These are phyloP conservation scores for Dascyllus trimaculatus DNA, from an alignment of 2,113 vertebrate genomes.

Conservation along the genomic window DNA sequence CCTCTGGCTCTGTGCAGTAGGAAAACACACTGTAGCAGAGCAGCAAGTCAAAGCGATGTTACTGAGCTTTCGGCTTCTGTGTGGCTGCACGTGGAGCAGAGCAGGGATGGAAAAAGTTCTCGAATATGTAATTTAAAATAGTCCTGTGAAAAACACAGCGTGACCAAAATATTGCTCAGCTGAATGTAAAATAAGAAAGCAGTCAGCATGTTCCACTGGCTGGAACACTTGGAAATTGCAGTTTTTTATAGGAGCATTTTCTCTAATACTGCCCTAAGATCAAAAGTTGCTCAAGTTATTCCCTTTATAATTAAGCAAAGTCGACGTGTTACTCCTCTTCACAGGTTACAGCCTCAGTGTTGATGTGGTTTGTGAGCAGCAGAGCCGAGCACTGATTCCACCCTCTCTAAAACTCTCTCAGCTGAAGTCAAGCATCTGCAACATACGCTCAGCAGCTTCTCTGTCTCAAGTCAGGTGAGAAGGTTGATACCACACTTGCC, in stretches of 20 bases:
- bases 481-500: no score
- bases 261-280: not conserved
- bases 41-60: not conserved
- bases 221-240: not conserved
- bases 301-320: not conserved
- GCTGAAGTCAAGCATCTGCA: not conserved
- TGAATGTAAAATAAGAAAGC: not conserved
- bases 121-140: not conserved
- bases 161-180: not conserved
- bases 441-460: not conserved
- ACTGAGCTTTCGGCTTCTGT: not conserved
- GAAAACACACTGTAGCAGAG: slow-evolving; percentile 5
- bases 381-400: not conserved
- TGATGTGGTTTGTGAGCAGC: not conserved
- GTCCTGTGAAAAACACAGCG: not conserved
- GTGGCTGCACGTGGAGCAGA: not conserved
- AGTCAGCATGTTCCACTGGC: not conserved
- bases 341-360: not conserved
- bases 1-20: not conserved
- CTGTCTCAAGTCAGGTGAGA: not conserved
- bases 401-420: not conserved
- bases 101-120: not conserved
- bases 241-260: not conserved
- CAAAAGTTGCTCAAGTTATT: not conserved
- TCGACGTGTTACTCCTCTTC: not conserved